A percentile compares a stretch with the other conserved stretches of the same genome.
phyloP scores from a whole-genome alignment of 23 tunicate genomes.

The Styela clava region DNA sequence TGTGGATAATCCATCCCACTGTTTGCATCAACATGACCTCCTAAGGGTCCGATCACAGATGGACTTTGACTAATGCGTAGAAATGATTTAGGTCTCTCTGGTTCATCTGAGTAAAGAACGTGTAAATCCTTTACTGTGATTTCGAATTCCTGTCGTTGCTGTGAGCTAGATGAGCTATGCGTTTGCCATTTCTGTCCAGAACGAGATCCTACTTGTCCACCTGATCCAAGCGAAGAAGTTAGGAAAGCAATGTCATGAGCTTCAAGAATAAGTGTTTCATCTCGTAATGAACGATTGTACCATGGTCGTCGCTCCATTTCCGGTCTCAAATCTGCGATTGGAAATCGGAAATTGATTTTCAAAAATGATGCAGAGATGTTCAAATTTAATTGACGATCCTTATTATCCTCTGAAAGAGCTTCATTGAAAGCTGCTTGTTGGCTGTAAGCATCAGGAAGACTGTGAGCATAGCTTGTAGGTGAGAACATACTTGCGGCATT shows the following conservation, averaged over 20 bases:
- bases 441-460: background rate
- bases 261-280: constrained; percentile 42
- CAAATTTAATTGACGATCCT: constrained; percentile 13
- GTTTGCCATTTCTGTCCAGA: background rate
- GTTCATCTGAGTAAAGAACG: constrained; percentile 24
- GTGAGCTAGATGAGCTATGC: background rate
- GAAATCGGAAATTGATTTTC: constrained; percentile 51
- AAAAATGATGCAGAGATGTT: constrained; percentile 28
- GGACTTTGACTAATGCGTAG: constrained; percentile 16
- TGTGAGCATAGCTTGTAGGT: background rate
- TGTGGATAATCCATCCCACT: constrained; percentile 21
- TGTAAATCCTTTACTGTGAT: constrained; percentile 24
- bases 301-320: constrained; percentile 54
- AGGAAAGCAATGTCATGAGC: constrained; percentile 21
- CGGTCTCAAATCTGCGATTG: constrained; percentile 85
- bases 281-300: constrained; percentile 43
- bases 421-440: constrained; percentile 41
- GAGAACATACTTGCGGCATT: background rate
- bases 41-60: background rate
- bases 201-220: background rate
- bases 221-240: background rate
- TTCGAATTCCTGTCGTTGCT: background rate
- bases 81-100: constrained; percentile 17
- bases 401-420: constrained; percentile 43
- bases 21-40: background rate